phyloP scores from a whole-genome alignment of 2,797 vertebrate genomes.

The Parauchenoglanis ngamensis region DNA sequence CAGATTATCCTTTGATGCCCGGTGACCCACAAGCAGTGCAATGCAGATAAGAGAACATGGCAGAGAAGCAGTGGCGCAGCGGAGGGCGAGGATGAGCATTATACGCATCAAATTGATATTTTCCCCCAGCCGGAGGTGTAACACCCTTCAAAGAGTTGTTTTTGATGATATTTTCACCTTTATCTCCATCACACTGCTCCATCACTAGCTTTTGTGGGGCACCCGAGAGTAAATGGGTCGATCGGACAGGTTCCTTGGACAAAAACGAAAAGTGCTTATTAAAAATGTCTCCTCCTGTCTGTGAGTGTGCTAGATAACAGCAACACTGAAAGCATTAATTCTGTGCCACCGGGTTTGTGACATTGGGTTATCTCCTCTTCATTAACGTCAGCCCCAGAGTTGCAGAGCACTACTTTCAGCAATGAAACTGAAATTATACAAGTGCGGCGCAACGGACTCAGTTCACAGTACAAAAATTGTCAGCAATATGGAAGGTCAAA shows the following conservation, averaged over 20 bases:
- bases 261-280: conserved; percentile 55
- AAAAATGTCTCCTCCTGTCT: conserved; percentile 53
- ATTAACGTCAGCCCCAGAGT: conserved; percentile 33
- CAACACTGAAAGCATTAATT: conserved; percentile 52
- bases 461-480: conserved; percentile 8
- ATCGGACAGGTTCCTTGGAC: conserved; percentile 55
- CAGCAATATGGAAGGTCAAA: conserved; percentile 36
- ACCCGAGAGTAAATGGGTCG: conserved; percentile 50
- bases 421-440: conserved; percentile 42
- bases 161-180: conserved; percentile 56
- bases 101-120: conserved; percentile 47
- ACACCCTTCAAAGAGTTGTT: conserved; percentile 52
- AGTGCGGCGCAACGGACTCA: conserved; percentile 18
- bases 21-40: conserved; percentile 41
- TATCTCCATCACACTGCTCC: conserved; percentile 49
- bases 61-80: conserved; percentile 36
- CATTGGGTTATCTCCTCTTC: conserved; percentile 45
- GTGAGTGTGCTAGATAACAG: conserved; percentile 40
- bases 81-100: conserved; percentile 29
- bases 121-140: conserved; percentile 44
- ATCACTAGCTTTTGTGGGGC: conserved; percentile 46
- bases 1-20: conserved; percentile 41
- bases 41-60: conserved; percentile 46
- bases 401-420: conserved; percentile 34
- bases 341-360: conserved; percentile 42